Percentiles rank a stretch among this genome's conserved stretches.
phyloP scores from a whole-genome alignment of 2,113 vertebrate genomes.

The Pedionomus torquatus region DNA sequence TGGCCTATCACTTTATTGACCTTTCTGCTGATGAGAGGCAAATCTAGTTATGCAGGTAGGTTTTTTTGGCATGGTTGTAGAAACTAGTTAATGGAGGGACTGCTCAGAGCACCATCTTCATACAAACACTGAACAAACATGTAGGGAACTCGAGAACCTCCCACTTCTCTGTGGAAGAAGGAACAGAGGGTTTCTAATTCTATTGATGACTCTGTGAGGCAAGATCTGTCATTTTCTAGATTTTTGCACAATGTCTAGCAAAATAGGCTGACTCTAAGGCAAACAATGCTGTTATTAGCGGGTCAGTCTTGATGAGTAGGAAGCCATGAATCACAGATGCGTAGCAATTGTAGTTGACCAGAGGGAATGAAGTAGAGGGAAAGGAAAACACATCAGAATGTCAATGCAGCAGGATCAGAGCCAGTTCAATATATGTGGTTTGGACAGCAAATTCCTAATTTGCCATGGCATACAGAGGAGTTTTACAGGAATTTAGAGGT shows the following conservation, averaged over 20 bases:
- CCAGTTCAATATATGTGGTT: not conserved
- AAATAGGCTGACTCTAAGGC: not conserved
- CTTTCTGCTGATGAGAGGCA: not conserved
- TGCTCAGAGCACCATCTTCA: not conserved
- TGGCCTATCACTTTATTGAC: not conserved
- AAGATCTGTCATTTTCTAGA: not conserved
- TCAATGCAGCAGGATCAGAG: not conserved
- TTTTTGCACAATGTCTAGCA: not conserved
- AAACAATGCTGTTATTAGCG: not conserved
- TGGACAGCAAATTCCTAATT: constrained; percentile 2
- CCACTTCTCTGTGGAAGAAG: not conserved
- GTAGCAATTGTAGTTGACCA: not conserved
- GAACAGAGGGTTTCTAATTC: not conserved
- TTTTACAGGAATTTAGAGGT: constrained; percentile 5
- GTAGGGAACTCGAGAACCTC: not conserved
- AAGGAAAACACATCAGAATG: constrained; percentile 38
- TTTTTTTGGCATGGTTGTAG: not conserved
- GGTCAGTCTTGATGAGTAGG: not conserved
- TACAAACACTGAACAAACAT: not conserved
- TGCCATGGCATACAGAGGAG: not conserved
- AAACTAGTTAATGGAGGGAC: not conserved
- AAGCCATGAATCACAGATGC: not conserved
- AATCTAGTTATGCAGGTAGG: not conserved
- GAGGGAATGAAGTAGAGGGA: not conserved
- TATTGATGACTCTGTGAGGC: not conserved